Evolutionary conservation across 2,888 invertebrate genomes (phyloP).

Genomic region (Phlogophora meticulosa): DNA sequence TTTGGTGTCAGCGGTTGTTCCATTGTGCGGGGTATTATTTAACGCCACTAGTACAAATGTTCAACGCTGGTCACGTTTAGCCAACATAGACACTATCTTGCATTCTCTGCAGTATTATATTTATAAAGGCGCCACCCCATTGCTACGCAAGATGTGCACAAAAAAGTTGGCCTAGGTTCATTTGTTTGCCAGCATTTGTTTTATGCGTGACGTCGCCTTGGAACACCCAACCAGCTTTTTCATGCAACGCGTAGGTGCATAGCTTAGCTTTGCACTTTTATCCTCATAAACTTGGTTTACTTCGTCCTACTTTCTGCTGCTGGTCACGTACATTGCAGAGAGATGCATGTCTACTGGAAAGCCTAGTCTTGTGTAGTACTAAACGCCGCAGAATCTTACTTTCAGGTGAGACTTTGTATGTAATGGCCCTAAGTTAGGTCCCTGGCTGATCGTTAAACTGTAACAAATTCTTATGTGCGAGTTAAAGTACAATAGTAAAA

Average conservation of each 20-base stretch:
- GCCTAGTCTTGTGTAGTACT: slow-evolving; percentile 18
- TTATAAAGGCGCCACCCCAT: not conserved
- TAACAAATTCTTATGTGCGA: slow-evolving; percentile 53
- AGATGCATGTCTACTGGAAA: slow-evolving; percentile 20
- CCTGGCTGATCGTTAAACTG: slow-evolving; percentile 40
- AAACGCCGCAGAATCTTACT: slow-evolving; percentile 23
- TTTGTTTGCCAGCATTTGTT: too few relatives aligned
- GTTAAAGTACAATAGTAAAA: slow-evolving; percentile 51
- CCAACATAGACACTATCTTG: not conserved
- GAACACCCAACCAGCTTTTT: too few relatives aligned
- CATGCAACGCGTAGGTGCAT: too few relatives aligned
- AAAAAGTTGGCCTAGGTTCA: too few relatives aligned
- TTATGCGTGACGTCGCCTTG: too few relatives aligned
- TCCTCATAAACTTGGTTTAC: not conserved
- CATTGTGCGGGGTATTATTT: not conserved
- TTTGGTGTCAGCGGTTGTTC: not conserved
- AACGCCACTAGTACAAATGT: not conserved
- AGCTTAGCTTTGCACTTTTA: too few relatives aligned
- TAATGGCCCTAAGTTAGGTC: slow-evolving; percentile 45
- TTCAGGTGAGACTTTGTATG: slow-evolving; percentile 34
- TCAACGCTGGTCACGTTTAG: not conserved
- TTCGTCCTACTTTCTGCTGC: slow-evolving; percentile 8
- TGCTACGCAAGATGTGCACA: too few relatives aligned
- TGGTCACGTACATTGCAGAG: slow-evolving; percentile 11
- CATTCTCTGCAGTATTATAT: not conserved